Evolutionary conservation across 2,797 vertebrate species (phyloP).

Genomic region (Coregonus ussuriensis): DNA sequence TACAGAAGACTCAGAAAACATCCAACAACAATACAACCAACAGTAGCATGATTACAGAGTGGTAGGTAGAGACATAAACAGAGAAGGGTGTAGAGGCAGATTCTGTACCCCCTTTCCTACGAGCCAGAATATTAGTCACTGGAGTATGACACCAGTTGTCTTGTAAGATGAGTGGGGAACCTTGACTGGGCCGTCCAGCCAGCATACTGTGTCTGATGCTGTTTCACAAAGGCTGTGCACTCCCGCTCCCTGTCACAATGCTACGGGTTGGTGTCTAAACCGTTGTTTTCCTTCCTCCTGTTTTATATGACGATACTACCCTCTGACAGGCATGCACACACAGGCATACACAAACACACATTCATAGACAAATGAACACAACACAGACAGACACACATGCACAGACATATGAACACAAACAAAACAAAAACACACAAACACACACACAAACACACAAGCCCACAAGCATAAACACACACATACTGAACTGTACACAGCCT

Average conservation of each 20-base stretch:
- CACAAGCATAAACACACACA: constrained; percentile 8
- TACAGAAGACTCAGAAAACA: too few relatives aligned
- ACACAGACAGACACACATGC: not conserved
- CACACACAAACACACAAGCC: not conserved
- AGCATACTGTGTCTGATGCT: constrained; percentile 44
- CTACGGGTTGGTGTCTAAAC: constrained; percentile 20
- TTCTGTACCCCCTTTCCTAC: not conserved
- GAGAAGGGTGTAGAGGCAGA: constrained; percentile 16
- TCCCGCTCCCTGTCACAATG: constrained; percentile 28
- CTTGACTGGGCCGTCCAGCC: constrained; percentile 63
- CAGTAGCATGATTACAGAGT: too few relatives aligned
- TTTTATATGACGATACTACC: constrained; percentile 40
- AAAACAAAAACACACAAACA: not conserved
- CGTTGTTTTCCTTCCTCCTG: not conserved
- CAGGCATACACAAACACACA: not conserved
- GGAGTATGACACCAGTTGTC: constrained; percentile 64
- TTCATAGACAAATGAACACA: not conserved
- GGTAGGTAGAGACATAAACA: constrained; percentile 28
- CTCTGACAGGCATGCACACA: constrained; percentile 33
- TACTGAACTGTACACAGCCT: constrained; percentile 19
- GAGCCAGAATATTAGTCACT: constrained; percentile 60
- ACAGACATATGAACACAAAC: constrained; percentile 7
- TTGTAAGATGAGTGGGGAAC: constrained; percentile 62
- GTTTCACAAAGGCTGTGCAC: constrained; percentile 42
- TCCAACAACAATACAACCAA: too few relatives aligned